A percentile compares a stretch with the other conserved stretches of the same genome.
phyloP scores from a whole-genome alignment of 2,113 vertebrate genomes.

The Syngnathoides biaculeatus region DNA sequence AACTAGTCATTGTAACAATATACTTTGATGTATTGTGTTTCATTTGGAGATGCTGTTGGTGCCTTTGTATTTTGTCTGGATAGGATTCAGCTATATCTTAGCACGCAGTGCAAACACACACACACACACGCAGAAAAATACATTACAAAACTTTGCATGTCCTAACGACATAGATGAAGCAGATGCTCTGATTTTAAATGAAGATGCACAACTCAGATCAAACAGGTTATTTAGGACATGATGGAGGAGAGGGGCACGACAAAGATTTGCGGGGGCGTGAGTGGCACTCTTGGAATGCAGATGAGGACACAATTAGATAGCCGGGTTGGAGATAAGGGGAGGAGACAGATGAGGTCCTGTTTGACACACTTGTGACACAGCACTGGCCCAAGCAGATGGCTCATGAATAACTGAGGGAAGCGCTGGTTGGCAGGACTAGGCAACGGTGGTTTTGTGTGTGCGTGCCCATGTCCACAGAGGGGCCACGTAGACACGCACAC shows the following conservation, averaged over 20 bases:
- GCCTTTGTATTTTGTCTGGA: neutral
- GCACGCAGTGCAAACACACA: neutral
- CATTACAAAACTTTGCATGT: constrained; percentile 14
- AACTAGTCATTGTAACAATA: neutral
- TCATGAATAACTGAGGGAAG: constrained; percentile 73
- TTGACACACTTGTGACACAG: constrained; percentile 65
- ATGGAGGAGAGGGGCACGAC: constrained; percentile 24
- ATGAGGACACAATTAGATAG: constrained; percentile 54
- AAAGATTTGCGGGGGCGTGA: constrained; percentile 24
- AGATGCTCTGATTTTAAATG: constrained; percentile 55
- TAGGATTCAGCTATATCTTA: neutral
- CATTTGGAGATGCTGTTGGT: neutral
- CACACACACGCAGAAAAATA: constrained; percentile 7
- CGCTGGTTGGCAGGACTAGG: constrained; percentile 41
- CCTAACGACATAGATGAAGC: constrained; percentile 50
- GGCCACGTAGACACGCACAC: constrained; percentile 8
- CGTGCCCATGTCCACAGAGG: constrained; percentile 6
- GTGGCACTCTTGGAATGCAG: constrained; percentile 31
- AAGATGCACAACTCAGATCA: constrained; percentile 55
- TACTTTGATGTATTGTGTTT: neutral
- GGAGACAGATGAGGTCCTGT: constrained; percentile 60
- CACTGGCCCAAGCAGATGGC: constrained; percentile 70
- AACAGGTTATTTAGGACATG: constrained; percentile 55
- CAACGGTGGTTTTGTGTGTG: constrained; percentile 7
- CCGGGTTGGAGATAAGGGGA: constrained; percentile 29